Conservation (phyloP, 2,888 invertebrate species). For the Hyles lineata region DNA sequence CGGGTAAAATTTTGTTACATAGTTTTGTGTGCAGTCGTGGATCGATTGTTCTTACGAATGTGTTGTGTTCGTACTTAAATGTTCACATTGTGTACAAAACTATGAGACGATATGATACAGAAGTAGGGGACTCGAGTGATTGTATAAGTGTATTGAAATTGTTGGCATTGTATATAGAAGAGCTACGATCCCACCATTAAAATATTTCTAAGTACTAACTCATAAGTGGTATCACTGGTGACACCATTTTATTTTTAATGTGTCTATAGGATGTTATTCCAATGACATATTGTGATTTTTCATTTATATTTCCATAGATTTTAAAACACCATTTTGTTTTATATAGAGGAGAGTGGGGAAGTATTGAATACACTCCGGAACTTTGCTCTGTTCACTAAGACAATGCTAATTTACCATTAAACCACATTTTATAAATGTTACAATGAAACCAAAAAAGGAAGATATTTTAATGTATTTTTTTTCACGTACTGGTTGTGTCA, state of each 20-base stretch:
- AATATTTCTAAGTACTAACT: conserved; percentile 83
- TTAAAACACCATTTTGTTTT: conserved; percentile 69
- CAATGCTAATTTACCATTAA: not conserved
- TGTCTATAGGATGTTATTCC: conserved; percentile 77
- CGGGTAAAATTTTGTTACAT: conserved; percentile 59
- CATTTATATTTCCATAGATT: conserved; percentile 76
- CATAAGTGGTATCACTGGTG: conserved; percentile 75
- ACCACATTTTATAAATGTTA: not conserved
- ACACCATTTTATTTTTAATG: conserved; percentile 67
- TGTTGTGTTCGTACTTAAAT: conserved; percentile 21
- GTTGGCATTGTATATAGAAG: conserved; percentile 83
- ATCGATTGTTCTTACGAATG: conserved; percentile 5
- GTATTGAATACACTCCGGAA: not conserved
- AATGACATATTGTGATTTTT: conserved; percentile 81
- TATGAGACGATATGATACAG: conserved; percentile 36
- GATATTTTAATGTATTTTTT: no score
- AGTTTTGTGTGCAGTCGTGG: conserved; percentile 54
- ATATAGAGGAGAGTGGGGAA: conserved; percentile 39
- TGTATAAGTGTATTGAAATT: conserved; percentile 79
- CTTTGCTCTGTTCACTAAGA: not conserved
- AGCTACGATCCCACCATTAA: conserved; percentile 84
- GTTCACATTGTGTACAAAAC: conserved; percentile 41
- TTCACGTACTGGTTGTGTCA: no score
- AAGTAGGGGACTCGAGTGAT: conserved; percentile 81
- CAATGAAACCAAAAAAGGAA: not conserved